Conservation (phyloP, 2,113 vertebrate genomes). For the Tiliqua scincoides region DNA sequence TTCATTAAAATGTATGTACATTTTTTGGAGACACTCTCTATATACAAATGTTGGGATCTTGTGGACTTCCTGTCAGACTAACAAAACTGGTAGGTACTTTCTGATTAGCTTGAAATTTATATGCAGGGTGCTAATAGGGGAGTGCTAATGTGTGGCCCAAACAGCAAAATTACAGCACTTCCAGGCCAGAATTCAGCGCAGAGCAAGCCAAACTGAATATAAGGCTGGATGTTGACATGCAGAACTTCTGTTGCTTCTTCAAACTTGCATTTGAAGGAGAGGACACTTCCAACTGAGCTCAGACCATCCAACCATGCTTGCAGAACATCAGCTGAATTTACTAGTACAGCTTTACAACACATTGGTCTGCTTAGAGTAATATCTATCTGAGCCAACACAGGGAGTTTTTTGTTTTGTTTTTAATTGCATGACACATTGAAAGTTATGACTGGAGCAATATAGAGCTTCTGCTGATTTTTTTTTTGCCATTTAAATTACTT, state of each 20-base stretch:
- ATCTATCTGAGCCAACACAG: no score
- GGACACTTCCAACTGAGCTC: not conserved
- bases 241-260: not conserved
- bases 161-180: not conserved
- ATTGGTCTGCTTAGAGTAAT: not conserved
- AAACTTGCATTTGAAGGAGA: not conserved
- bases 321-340: not conserved
- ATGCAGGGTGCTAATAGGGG: not conserved
- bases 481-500: not conserved
- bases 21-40: not conserved
- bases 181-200: not conserved
- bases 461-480: not conserved
- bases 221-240: not conserved
- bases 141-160: not conserved
- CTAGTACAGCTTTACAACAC: not conserved
- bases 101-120: not conserved
- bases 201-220: not conserved
- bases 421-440: not conserved
- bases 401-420: no score
- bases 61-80: not conserved
- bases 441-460: not conserved
- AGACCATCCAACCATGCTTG: not conserved
- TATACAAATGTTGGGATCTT: no score
- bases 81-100: not conserved
- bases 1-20: not conserved